These are phyloP conservation scores for Lutraria lutraria DNA, from an alignment of 2,888 invertebrate species.

Conservation along the genomic window DNA sequence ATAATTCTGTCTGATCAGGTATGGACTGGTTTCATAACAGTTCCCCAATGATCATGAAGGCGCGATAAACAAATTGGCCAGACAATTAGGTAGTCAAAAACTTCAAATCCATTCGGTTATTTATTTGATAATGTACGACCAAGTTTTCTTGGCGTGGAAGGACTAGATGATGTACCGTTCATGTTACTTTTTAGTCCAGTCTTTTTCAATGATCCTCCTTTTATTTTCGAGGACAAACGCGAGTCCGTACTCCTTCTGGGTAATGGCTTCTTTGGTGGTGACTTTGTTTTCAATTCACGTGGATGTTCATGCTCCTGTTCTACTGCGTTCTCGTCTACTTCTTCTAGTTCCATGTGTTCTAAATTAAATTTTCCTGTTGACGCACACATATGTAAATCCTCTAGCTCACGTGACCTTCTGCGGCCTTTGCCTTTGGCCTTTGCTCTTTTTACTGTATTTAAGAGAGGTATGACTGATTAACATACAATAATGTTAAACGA, in stretches of 20 bases:
- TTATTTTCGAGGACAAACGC: conserved; percentile 13
- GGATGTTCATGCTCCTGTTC: conserved; percentile 20
- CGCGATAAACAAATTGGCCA: no score
- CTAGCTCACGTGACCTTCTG: conserved; percentile 80
- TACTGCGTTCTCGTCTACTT: conserved; percentile 36
- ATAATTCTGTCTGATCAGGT: no score
- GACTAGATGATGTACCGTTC: conserved; percentile 30
- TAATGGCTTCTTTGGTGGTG: conserved; percentile 37
- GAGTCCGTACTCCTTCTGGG: conserved; percentile 36
- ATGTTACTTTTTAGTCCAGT: conserved; percentile 7
- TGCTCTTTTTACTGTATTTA: conserved; percentile 68
- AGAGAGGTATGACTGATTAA: neutral
- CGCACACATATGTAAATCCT: conserved; percentile 79
- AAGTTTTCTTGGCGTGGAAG: conserved; percentile 23
- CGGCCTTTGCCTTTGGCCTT: conserved; percentile 74
- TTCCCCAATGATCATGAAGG: no score
- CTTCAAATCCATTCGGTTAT: neutral
- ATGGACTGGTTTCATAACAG: no score
- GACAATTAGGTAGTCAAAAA: no score
- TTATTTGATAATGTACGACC: conserved; percentile 5
- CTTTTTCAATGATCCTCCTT: conserved; percentile 36
- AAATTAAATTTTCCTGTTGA: conserved; percentile 75
- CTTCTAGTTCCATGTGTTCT: conserved; percentile 31
- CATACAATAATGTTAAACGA: no score
- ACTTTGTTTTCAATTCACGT: neutral